Base-by-base conservation (phyloP, 2,797 vertebrate genomes). In the Tachyglossus aculeatus region DNA sequence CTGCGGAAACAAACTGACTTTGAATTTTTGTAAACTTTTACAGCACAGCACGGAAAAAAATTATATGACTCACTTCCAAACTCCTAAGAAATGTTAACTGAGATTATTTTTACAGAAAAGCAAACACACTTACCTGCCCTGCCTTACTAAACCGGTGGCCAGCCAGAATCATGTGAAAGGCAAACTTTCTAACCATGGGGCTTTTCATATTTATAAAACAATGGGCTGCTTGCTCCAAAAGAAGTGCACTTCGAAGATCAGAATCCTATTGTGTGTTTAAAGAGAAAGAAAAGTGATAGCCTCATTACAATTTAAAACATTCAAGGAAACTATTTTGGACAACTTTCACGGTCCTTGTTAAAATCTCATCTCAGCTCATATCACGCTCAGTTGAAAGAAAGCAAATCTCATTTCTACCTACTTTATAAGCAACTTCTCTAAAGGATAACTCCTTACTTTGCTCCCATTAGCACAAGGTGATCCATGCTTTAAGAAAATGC, bases 131-230 rank as follows among this genome's bases (percentile, higher is more conserved):
- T 80, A 99, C 98, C 94, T 99, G 98, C 39, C 95, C 96, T 52
- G 98, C 97, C 94, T 99, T 99, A 91, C 96, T 97, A 90, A 96
- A 99, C 21, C 98, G 94, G 86, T 99, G 98, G 44, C 98, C 98
- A 60, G 98, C 96, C 81, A 99, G 15, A 86, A 99, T 98, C 98
- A 99, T 99, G 61, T 99, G 96, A 91, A 99, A 99, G 2, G 98
- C 97, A 43, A 99, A 99, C 85, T 99, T 99, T 67, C 97, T 95
- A 86, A 98, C 95, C 97, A 99, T 99, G 7, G 97, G 97, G 73
- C 88, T 96, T 32, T 95, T 96, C 97, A 99, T 99, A 60, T 99
- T 98, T 86, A 99, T 96, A 71, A 98, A 99, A 80, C 98, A 99
- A 78, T 99, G 97, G 34, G 96, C 97, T 0, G 97, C 97, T 88